These are phyloP conservation scores for Heteromurus nitidus DNA, from an alignment of 2,888 invertebrate genomes.

Conservation along the genomic window DNA sequence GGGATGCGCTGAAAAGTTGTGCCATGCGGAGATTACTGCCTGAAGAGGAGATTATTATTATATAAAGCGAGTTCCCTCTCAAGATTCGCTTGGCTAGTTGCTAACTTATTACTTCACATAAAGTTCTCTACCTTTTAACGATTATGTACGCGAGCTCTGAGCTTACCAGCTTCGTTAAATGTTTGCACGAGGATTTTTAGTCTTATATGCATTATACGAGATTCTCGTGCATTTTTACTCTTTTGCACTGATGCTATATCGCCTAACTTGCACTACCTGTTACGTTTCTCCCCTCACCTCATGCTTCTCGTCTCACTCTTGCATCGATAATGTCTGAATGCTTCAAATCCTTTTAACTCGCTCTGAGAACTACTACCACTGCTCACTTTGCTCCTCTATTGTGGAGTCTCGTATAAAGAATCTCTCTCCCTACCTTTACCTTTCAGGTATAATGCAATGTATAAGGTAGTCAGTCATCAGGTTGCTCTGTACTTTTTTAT, in stretches of 20 bases:
- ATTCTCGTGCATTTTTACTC: too few species aligned
- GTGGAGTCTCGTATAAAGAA: neutral
- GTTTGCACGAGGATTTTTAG: too few species aligned
- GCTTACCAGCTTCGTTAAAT: neutral
- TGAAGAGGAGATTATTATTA: too few species aligned
- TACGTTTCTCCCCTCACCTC: too few species aligned
- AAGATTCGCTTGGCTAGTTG: slow-evolving; percentile 26
- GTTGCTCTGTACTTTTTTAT: slow-evolving; percentile 5
- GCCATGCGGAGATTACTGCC: neutral
- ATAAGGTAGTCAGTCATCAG: slow-evolving; percentile 32
- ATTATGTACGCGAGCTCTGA: neutral
- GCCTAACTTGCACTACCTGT: too few species aligned
- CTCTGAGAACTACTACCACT: neutral
- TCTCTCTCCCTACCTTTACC: neutral
- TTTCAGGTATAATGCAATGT: neutral
- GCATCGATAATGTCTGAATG: slow-evolving; percentile 6
- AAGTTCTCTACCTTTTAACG: slow-evolving; percentile 8
- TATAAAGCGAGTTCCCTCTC: slow-evolving; percentile 23
- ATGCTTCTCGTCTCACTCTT: too few species aligned
- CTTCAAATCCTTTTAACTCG: slow-evolving; percentile 40
- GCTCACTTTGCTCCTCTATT: neutral
- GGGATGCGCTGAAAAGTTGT: neutral
- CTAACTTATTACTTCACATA: neutral
- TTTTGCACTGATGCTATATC: too few species aligned
- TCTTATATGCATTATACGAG: too few species aligned